Conservation (phyloP, 2,113 vertebrate genomes). For the Carassius carassius region DNA sequence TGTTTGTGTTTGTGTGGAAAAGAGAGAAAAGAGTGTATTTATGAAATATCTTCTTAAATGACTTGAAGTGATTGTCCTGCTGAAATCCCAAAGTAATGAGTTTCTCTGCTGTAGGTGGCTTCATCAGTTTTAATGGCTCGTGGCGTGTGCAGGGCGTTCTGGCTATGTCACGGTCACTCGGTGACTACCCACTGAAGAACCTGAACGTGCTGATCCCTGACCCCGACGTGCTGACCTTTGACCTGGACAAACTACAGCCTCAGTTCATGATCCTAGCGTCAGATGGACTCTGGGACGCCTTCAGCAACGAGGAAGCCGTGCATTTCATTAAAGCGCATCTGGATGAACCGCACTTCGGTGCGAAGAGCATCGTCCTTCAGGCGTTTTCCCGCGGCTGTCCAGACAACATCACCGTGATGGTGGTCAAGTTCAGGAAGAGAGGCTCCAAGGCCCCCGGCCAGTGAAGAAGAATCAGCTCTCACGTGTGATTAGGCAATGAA, state of each 20-base stretch:
- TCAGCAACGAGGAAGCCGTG: conserved; percentile 98
- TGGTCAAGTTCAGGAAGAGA: conserved; percentile 93
- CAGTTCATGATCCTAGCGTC: conserved; percentile 99
- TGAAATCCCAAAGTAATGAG: background rate
- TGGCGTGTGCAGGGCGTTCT: conserved; percentile 98
- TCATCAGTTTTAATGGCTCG: conserved; percentile 98
- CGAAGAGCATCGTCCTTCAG: conserved; percentile 97
- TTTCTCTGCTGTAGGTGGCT: conserved; percentile 82
- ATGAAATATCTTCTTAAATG: background rate
- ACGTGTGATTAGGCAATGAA: background rate
- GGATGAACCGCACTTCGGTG: conserved; percentile 95
- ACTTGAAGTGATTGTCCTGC: background rate
- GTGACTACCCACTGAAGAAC: conserved; percentile 97
- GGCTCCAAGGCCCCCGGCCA: conserved; percentile 83
- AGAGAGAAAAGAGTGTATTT: background rate
- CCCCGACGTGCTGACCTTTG: conserved; percentile 93
- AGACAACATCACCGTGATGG: conserved; percentile 99
- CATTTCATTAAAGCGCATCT: conserved; percentile 94
- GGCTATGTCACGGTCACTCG: conserved; percentile 96
- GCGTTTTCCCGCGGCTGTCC: conserved; percentile 97
- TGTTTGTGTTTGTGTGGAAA: no score
- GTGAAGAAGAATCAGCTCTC: conserved; percentile 54
- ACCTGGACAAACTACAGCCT: conserved; percentile 95
- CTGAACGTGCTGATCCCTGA: conserved; percentile 94
- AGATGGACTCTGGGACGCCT: conserved; percentile 97